Evolutionary conservation across 2,113 vertebrate genomes (phyloP).

Genomic region (Peromyscus polionotus): DNA sequence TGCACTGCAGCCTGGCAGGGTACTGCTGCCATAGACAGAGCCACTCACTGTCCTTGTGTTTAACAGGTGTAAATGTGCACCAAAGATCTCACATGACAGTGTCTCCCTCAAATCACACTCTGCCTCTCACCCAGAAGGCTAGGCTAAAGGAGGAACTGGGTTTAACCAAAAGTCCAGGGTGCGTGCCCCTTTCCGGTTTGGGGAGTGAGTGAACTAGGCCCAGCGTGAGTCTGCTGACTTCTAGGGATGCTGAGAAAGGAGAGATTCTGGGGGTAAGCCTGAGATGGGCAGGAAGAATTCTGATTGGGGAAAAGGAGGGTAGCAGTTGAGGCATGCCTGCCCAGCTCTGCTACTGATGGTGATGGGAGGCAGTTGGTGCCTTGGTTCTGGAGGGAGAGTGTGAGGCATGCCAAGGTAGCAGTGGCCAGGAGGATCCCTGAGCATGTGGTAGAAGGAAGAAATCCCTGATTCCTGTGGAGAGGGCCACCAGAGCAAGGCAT

Average conservation of each 20-base stretch:
- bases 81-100: background rate
- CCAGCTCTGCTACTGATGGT: accelerated
- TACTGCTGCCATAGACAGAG: no score
- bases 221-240: background rate
- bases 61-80: accelerated
- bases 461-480: background rate
- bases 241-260: background rate
- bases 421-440: background rate
- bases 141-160: background rate
- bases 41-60: accelerated
- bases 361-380: background rate
- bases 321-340: accelerated
- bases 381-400: background rate
- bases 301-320: accelerated
- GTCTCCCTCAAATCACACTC: background rate
- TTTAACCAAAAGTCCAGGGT: accelerated
- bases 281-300: no score
- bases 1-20: background rate
- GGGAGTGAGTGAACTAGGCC: no score
- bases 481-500: background rate
- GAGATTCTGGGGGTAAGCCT: background rate
- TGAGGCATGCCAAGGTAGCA: accelerated
- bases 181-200: no score
- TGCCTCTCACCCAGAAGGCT: background rate
- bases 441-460: background rate